Evolutionary conservation across 2,113 vertebrate genomes (phyloP).

Genomic region (Leucosticte australis): DNA sequence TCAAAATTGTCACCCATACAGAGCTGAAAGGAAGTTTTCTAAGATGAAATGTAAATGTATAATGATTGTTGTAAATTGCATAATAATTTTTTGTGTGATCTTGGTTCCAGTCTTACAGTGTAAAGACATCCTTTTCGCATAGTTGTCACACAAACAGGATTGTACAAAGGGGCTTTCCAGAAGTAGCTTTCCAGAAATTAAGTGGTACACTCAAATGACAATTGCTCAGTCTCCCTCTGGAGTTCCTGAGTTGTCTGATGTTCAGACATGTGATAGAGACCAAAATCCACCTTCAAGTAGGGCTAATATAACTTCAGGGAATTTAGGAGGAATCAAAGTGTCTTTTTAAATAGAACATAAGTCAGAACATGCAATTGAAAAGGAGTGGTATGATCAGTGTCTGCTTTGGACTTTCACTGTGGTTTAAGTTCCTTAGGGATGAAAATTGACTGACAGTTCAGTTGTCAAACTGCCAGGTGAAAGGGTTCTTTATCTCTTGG

Average conservation of each 20-base stretch:
- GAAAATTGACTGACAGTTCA: background rate
- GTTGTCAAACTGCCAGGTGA: background rate
- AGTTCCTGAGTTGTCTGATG: background rate
- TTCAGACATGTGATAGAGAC: background rate
- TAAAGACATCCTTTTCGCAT: background rate
- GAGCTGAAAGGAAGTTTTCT: background rate
- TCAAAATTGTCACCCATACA: background rate
- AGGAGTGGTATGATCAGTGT: background rate
- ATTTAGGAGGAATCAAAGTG: background rate
- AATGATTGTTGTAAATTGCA: background rate
- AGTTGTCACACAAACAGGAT: background rate
- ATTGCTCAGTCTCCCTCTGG: background rate
- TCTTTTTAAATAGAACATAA: background rate
- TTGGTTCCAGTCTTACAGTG: background rate
- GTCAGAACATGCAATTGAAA: background rate
- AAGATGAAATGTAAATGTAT: background rate
- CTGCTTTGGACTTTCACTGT: background rate
- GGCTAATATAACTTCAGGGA: background rate
- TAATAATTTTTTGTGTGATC: background rate
- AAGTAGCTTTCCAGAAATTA: background rate
- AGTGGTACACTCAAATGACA: background rate
- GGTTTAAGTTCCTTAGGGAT: background rate
- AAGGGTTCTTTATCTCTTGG: background rate
- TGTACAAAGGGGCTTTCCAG: background rate
- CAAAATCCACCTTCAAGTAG: background rate